Percentiles rank a stretch among this genome's conserved stretches.
Evolutionary conservation across 2,888 invertebrate species (phyloP).

Genomic region (Xylophagus ater): DNA sequence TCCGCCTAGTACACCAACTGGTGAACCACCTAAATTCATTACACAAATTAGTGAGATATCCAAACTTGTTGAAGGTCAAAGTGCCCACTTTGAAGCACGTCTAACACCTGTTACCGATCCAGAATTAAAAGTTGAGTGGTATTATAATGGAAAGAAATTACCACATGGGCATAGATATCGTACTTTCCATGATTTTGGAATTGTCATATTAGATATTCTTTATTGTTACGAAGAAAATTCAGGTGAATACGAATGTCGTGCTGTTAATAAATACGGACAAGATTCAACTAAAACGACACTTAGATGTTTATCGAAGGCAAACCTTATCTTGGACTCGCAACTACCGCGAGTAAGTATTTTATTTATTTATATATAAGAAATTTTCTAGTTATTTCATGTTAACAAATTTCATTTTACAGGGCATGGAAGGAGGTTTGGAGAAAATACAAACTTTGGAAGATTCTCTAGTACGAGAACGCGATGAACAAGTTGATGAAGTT

Average conservation of each 20-base stretch:
- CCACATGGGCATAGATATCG: slow-evolving; percentile 93
- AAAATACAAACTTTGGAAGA: slow-evolving; percentile 89
- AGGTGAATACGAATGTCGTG: slow-evolving; percentile 86
- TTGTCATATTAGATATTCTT: slow-evolving; percentile 87
- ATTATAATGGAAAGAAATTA: slow-evolving; percentile 82
- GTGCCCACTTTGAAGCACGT: slow-evolving; percentile 87
- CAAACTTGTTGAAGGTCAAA: slow-evolving; percentile 86
- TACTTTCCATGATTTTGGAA: slow-evolving; percentile 95
- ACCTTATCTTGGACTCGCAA: slow-evolving; percentile 84
- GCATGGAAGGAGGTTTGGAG: slow-evolving; percentile 91
- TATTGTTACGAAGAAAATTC: slow-evolving; percentile 96
- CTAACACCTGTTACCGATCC: slow-evolving; percentile 92
- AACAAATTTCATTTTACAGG: slow-evolving; percentile 39
- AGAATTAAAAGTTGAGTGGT: slow-evolving; percentile 90
- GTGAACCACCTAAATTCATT: slow-evolving; percentile 79
- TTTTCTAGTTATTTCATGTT: slow-evolving; percentile 3
- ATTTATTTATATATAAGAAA: slow-evolving; percentile 5
- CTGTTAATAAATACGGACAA: slow-evolving; percentile 81
- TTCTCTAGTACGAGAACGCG: slow-evolving; percentile 65
- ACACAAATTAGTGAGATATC: slow-evolving; percentile 77
- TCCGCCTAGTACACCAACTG: slow-evolving; percentile 51
- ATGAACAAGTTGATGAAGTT: slow-evolving; percentile 60
- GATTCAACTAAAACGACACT: slow-evolving; percentile 75
- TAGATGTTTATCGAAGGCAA: slow-evolving; percentile 79
- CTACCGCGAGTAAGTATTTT: slow-evolving; percentile 61